Evolutionary conservation across 1,140 invertebrate genomes (phyloP).

Genomic region (Hypothenemus hampei): DNA sequence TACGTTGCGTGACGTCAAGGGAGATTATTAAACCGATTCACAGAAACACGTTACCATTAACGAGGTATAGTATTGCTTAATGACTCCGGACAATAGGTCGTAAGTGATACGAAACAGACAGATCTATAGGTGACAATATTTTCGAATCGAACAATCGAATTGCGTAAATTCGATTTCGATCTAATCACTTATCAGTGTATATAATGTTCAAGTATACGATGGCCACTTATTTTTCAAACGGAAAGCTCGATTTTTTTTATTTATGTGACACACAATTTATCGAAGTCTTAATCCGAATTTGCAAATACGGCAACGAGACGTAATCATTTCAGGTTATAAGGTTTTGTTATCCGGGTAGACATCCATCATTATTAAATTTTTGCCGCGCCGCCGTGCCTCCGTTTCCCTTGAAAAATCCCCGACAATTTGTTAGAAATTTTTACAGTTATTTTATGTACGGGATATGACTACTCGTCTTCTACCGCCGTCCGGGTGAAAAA

Average conservation of each 20-base stretch:
- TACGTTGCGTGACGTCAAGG: not conserved
- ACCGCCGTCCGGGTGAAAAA: constrained; percentile 39
- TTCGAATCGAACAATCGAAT: no score
- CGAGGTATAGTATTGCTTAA: constrained; percentile 10
- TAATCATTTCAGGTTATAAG: constrained; percentile 5
- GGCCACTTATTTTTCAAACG: no score
- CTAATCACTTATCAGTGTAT: no score
- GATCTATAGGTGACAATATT: constrained; percentile 21
- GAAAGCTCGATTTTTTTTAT: no score
- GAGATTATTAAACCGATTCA: constrained; percentile 17
- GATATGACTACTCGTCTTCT: constrained; percentile 37
- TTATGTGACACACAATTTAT: no score
- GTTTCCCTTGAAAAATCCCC: constrained; percentile 20
- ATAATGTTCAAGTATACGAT: no score
- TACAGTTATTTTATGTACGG: constrained; percentile 35
- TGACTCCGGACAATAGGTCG: constrained; percentile 21
- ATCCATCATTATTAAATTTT: constrained; percentile 27
- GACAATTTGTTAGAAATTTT: constrained; percentile 29
- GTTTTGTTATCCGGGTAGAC: constrained; percentile 5
- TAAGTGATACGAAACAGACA: constrained; percentile 20
- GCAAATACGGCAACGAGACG: no score
- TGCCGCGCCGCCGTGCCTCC: constrained; percentile 5
- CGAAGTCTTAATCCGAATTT: no score
- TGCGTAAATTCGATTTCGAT: no score
- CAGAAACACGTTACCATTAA: constrained; percentile 22